These are phyloP conservation scores for Gallirallus australis DNA, from an alignment of 2,797 vertebrate genomes.

Conservation along the genomic window DNA sequence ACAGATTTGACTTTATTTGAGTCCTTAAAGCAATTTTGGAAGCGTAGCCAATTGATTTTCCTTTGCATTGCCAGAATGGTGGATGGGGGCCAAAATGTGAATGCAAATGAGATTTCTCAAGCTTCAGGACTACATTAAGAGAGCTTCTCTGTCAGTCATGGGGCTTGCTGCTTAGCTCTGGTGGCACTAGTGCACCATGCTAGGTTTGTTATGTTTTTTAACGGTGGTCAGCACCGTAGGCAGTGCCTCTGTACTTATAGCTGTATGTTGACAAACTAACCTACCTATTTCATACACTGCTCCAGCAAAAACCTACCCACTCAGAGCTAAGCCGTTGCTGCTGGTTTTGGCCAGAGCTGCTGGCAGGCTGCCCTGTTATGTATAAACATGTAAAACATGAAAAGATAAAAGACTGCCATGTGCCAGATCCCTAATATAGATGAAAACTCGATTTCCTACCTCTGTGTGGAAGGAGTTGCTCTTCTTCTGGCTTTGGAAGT, in stretches of 20 bases:
- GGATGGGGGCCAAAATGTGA: neutral
- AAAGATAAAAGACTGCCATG: neutral
- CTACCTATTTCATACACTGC: neutral
- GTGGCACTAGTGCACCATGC: neutral
- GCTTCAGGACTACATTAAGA: neutral
- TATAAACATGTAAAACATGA: neutral
- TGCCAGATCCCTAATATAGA: neutral
- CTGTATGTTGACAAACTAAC: neutral
- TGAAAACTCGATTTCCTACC: neutral
- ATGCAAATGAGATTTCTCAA: neutral
- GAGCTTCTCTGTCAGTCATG: neutral
- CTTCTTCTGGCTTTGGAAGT: neutral
- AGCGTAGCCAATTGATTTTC: constrained; percentile 13
- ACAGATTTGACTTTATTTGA: neutral
- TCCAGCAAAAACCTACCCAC: neutral
- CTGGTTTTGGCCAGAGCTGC: neutral
- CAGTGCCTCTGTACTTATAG: neutral
- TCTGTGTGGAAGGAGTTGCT: neutral
- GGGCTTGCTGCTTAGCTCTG: neutral
- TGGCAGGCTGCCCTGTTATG: constrained; percentile 3
- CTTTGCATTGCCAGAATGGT: neutral
- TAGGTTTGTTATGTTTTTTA: neutral
- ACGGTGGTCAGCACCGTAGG: neutral
- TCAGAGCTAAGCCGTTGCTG: neutral
- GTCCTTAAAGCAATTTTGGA: constrained; percentile 11